Evolutionary conservation across 2,113 vertebrate genomes (phyloP).

Genomic region (Microtus richardsoni): DNA sequence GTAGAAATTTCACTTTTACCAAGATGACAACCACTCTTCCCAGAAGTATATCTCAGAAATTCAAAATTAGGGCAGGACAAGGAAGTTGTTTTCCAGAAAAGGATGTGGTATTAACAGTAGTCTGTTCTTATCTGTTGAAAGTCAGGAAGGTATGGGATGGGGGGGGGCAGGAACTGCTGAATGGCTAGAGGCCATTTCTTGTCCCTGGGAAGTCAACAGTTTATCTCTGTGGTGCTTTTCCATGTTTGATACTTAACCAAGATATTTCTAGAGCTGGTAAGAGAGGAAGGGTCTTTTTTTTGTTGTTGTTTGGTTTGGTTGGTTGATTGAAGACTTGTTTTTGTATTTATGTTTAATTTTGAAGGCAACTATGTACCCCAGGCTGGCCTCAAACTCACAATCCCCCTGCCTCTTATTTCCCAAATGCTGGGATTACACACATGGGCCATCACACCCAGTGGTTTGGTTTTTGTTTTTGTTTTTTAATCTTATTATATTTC

Average conservation of each 20-base stretch:
- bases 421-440: not conserved
- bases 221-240: not conserved
- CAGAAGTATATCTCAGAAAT: not conserved
- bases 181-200: not conserved
- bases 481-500: not conserved
- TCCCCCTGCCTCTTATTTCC: too few species aligned
- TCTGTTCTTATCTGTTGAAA: not conserved
- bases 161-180: not conserved
- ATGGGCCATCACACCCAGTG: not conserved
- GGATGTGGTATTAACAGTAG: not conserved
- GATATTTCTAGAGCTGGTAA: not conserved
- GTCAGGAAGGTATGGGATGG: not conserved
- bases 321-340: not conserved
- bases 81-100: not conserved
- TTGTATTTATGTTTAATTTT: not conserved
- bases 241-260: not conserved
- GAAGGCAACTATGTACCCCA: too few species aligned
- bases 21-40: not conserved
- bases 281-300: not conserved
- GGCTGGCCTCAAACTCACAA: not conserved
- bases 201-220: not conserved
- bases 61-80: not conserved
- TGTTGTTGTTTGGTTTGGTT: not conserved
- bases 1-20: not conserved
- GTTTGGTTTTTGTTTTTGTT: not conserved